Conservation (phyloP, 2,888 invertebrate species). For the Drosophila koepferae region DNA sequence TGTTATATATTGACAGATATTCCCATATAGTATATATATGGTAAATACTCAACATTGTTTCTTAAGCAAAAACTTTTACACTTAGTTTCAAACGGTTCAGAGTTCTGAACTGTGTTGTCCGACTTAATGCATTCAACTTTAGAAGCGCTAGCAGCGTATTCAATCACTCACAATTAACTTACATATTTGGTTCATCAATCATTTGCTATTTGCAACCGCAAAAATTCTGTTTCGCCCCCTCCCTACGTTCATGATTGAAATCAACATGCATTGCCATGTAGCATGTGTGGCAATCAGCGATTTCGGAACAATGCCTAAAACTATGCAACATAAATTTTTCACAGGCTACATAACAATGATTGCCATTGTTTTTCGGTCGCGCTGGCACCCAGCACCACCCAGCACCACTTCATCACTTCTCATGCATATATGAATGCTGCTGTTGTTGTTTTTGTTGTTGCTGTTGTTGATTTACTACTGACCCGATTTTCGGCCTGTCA, state of each 20-base stretch:
- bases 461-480: conserved; percentile 78
- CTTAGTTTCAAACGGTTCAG: not conserved
- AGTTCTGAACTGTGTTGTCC: not conserved
- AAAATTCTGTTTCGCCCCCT: conserved; percentile 1
- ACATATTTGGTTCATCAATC: conserved; percentile 47
- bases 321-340: conserved; percentile 68
- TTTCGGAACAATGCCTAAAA: conserved; percentile 52
- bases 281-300: conserved; percentile 61
- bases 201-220: conserved; percentile 36
- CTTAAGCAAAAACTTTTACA: not conserved
- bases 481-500: conserved; percentile 79
- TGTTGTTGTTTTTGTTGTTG: conserved; percentile 51
- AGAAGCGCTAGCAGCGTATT: conserved; percentile 1
- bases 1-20: no score
- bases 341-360: conserved; percentile 70
- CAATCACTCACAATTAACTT: conserved; percentile 48
- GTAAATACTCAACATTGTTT: not conserved
- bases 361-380: conserved; percentile 63
- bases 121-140: not conserved
- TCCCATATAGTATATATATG: not conserved
- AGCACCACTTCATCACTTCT: not conserved
- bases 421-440: conserved; percentile 21
- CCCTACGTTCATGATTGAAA: not conserved
- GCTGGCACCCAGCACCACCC: not conserved
- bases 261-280: conserved; percentile 18